Percentiles rank a stretch among this genome's conserved stretches.
These are phyloP conservation scores for Antidorcas marsupialis DNA, from an alignment of 2,113 vertebrate species.

Conservation along the genomic window DNA sequence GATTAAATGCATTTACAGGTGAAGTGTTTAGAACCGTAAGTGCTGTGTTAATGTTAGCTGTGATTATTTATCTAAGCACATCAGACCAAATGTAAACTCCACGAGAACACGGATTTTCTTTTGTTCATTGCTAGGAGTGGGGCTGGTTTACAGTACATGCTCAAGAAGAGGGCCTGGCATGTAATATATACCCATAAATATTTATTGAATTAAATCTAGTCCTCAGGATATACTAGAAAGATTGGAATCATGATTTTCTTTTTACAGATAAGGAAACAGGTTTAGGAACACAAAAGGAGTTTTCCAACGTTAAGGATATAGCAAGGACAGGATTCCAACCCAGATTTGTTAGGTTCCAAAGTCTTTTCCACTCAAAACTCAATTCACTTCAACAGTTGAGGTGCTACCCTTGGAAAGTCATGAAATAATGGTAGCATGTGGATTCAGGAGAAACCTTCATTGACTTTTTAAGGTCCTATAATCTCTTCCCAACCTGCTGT, in stretches of 20 bases:
- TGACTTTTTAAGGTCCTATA: not conserved
- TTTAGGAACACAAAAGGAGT: not conserved
- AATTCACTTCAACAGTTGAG: not conserved
- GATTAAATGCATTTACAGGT: not conserved
- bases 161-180: not conserved
- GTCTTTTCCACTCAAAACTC: not conserved
- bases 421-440: not conserved
- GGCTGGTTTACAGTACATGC: not conserved
- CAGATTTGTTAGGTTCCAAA: not conserved
- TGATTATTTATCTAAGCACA: not conserved
- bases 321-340: not conserved
- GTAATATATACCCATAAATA: not conserved
- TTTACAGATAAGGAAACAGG: constrained; percentile 21
- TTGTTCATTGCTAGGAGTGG: not conserved
- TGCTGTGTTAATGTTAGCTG: not conserved
- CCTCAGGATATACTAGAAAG: not conserved
- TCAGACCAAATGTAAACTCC: not conserved
- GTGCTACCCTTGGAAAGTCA: not conserved
- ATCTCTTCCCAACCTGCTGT: not conserved
- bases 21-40: not conserved
- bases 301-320: not conserved
- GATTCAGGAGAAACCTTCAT: not conserved
- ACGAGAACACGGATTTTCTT: not conserved
- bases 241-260: not conserved
- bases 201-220: constrained; percentile 28